These are phyloP conservation scores for Ailuropoda melanoleuca DNA, from an alignment of 2,113 vertebrate genomes.

Conservation along the genomic window DNA sequence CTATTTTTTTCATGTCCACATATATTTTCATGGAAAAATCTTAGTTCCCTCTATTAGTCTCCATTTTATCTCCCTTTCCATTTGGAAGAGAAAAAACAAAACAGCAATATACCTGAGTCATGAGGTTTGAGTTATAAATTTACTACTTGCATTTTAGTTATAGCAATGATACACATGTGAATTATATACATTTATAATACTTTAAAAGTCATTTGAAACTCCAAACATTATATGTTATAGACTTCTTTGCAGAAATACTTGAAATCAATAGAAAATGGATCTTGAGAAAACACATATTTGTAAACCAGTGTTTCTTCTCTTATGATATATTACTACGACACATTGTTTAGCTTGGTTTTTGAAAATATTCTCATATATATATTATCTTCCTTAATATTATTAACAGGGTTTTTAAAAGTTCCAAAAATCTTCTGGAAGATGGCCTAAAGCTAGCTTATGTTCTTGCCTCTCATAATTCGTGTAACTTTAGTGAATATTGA, in stretches of 20 bases:
- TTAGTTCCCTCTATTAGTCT: neutral
- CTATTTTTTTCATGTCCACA: neutral
- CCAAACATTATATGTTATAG: neutral
- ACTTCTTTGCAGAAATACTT: neutral
- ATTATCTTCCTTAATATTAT: neutral
- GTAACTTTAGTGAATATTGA: neutral
- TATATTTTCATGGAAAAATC: neutral
- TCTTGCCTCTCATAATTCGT: neutral
- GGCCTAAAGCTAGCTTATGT: neutral
- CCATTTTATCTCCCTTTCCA: neutral
- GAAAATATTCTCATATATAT: neutral
- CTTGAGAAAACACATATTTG: neutral
- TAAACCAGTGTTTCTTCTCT: neutral
- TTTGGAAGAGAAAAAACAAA: neutral
- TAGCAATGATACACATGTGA: neutral
- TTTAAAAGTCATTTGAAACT: conserved; percentile 20
- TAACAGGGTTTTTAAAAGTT: neutral
- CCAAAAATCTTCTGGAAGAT: neutral
- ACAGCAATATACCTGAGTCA: neutral
- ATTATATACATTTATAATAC: neutral
- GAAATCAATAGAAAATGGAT: neutral
- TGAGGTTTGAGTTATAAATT: neutral
- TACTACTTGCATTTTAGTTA: neutral
- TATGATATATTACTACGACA: neutral
- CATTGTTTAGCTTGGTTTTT: neutral